Percentiles rank a stretch among this genome's conserved stretches.
Conservation (phyloP, 2,888 invertebrate genomes). For the Diploptera punctata region DNA sequence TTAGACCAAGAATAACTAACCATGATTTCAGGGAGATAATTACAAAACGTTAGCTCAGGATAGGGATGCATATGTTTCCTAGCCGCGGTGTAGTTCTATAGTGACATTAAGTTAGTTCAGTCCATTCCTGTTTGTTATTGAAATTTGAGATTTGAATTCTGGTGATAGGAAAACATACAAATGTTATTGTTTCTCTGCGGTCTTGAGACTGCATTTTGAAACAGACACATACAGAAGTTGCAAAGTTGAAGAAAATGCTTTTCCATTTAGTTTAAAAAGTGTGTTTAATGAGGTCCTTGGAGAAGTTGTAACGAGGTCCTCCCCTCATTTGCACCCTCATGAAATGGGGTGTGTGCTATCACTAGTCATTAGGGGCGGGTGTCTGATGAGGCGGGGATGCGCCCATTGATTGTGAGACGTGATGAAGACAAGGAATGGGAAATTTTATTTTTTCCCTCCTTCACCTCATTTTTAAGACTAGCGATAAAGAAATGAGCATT, state of each 20-base stretch:
- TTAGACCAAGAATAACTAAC: no score
- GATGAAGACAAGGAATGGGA: background rate
- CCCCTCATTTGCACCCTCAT: constrained; percentile 17
- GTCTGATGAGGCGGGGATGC: background rate
- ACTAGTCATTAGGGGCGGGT: constrained; percentile 18
- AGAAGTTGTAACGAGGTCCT: no score
- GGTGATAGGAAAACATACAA: no score
- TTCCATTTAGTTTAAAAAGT: constrained; percentile 1
- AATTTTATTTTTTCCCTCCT: background rate
- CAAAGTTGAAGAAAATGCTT: background rate
- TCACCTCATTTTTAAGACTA: no score
- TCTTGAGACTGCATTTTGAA: no score
- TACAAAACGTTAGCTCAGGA: no score
- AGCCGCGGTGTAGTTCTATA: background rate
- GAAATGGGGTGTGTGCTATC: constrained; percentile 8
- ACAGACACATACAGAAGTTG: no score
- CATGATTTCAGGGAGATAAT: no score
- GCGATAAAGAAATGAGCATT: no score
- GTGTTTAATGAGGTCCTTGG: background rate
- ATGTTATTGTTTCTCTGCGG: no score
- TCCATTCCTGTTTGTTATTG: background rate
- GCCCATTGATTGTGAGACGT: constrained; percentile 3
- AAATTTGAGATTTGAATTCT: background rate
- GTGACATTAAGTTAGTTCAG: background rate
- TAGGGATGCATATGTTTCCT: no score